Base-by-base conservation (phyloP, 2,113 vertebrate species). In the Apus apus region DNA sequence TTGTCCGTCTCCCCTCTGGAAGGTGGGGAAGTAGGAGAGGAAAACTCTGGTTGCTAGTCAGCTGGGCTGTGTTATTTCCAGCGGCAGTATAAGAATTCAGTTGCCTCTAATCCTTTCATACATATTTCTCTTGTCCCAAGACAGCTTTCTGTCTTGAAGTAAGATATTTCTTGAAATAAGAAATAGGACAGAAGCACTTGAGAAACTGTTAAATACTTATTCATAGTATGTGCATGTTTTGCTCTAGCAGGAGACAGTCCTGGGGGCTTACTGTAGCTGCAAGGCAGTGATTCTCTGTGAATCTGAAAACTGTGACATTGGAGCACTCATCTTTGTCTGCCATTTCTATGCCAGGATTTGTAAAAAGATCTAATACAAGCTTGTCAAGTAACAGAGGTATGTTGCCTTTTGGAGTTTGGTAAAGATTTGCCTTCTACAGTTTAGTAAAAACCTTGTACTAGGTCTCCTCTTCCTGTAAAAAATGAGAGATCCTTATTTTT, bases 31-130 rank as follows among this genome's bases (percentile, higher is more conserved):
- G 8, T 6, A 11, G 36, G 46, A 76, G 66, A 43, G 36, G 56
- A 71, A 60, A 67, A 56, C 43, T 88, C 51, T 88, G 29, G 9
- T 51, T 93, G 75, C 87, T 74, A 46, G 36, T 50, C 67, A 3
- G 4, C 40, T 75, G 10, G 4, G 40, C 50, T 66, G 22, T 58
- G 22, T 1, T 80, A 80, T 90, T 79, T 93, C 86, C 68, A 71
- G 76, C 82, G 80, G 40, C 43, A 94, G 86, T 53, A 6, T 60
- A 81, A 81, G 89, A 92, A 89, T 94, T 92, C 48, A 13, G 43
- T 85, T 93, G 91, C 56, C 80, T 88, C 64, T n/a, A 23, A 10
- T 74, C 84, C 85, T 85, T 79, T 57, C 14, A 2, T 67, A 79
- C 2, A 0, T 56, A 26, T 84, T 94, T 78, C 60, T 92, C 53